Evolutionary conservation across 2,888 invertebrate species (phyloP).

Genomic region (Clostera curtula): DNA sequence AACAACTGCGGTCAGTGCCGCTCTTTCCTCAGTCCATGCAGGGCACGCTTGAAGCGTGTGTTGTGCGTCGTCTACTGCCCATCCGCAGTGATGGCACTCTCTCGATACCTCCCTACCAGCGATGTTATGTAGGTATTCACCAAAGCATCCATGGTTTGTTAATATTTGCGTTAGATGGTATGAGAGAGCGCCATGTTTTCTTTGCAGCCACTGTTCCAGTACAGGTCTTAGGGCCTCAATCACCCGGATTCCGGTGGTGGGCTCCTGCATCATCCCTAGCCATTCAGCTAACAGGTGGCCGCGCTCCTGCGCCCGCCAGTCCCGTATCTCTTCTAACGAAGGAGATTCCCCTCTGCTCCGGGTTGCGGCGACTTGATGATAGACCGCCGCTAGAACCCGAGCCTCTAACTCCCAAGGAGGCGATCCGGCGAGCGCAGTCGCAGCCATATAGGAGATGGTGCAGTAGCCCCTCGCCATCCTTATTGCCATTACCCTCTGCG

Average conservation of each 20-base stretch:
- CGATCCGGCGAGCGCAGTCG: not conserved
- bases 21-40: not conserved
- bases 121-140: not conserved
- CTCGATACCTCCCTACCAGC: not conserved
- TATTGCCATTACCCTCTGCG: not conserved
- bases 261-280: not conserved
- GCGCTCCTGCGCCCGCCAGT: not conserved
- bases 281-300: not conserved
- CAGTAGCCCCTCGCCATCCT: not conserved
- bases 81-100: not conserved
- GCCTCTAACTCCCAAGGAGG: constrained; percentile 1
- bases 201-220: too few species aligned
- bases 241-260: not conserved
- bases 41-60: not conserved
- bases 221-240: not conserved
- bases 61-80: not conserved
- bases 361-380: not conserved
- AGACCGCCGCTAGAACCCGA: not conserved
- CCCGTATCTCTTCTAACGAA: not conserved
- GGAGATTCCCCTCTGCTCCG: constrained; percentile 4
- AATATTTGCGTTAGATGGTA: too few species aligned
- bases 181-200: too few species aligned
- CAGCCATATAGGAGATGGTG: not conserved
- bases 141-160: too few species aligned
- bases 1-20: not conserved